Evolutionary conservation across 1,140 invertebrate species (phyloP), one percentile per base, ranked within the genome.

Genomic region (Globodera ellingtonae): DNA sequence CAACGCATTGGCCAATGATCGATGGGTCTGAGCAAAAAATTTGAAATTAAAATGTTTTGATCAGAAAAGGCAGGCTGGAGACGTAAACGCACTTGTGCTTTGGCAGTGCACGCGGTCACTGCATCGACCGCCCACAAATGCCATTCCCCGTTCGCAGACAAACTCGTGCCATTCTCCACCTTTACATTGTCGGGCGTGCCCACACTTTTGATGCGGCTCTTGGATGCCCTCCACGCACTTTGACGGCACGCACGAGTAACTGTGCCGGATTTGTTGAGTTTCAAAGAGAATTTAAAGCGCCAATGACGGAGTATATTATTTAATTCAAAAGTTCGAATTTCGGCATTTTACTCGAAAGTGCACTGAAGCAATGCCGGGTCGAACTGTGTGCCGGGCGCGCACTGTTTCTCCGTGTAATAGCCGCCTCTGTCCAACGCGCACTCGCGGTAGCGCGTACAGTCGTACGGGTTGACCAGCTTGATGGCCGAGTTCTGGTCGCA

Each of bases 91-190:
- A 76, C 75, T 67, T 67, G 13, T 69, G 0, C 67, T 70, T 47
- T 77, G 75, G 24, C 75, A 77, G 47, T 7, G 65, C 65, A 62
- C 69, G 24, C 47, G 21, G 48, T 67, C 62, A 21, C 78, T 71
- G 47, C 78, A 81, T 56, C 59, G 47, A 1, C 80, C 80, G 24
- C 72, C 72, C 15, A 79, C 52, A 80, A 81, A 81, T 50, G 80
- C 80, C 80, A 81, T 81, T 52, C 48, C 35, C 46, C 71, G 76
- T 13, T 48, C 50, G 47, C 80, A 81, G 5, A 18, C 18, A 50
- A 81, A 67, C 59, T 73, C 78, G n/a, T 79, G 67, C 80, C 80
- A 81, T 24, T 78, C 73, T n/a, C 80, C 80, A 6, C 77, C 59
- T 5, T 59, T 52, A 21, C 80, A 81, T n/a, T 72, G 79, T 7